These are phyloP conservation scores for Cassiopea xamachana DNA, from an alignment of 30 jellyfish, hydroid and myxozoan genomes.

Conservation along the genomic window DNA sequence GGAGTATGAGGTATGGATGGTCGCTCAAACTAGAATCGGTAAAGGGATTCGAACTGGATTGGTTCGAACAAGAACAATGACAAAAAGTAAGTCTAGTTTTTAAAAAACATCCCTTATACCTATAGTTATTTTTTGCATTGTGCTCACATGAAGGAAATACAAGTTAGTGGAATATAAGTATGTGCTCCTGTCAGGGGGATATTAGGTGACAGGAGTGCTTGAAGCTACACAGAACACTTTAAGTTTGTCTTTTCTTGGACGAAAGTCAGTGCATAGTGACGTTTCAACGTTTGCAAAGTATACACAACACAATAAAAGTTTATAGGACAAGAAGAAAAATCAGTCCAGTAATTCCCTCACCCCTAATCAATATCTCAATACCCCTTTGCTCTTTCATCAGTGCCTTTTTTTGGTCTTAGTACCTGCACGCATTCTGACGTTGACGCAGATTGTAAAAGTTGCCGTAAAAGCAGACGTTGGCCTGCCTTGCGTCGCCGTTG, in stretches of 20 bases:
- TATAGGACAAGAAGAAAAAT: too few relatives aligned
- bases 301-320: too few relatives aligned
- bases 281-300: too few relatives aligned
- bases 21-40: constrained; percentile 85
- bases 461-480: constrained; percentile 78
- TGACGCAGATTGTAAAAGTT: constrained; percentile 56
- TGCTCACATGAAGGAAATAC: background rate
- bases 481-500: constrained; percentile 95
- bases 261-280: too few relatives aligned
- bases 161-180: too few relatives aligned
- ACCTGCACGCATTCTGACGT: constrained; percentile 93
- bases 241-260: too few relatives aligned
- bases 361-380: too few relatives aligned
- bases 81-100: constrained; percentile 40
- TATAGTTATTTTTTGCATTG: background rate
- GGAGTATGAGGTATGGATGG: constrained; percentile 86
- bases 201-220: too few relatives aligned
- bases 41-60: constrained; percentile 71
- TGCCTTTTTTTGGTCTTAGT: constrained; percentile 25
- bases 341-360: too few relatives aligned
- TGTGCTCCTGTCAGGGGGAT: too few relatives aligned
- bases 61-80: constrained; percentile 73
- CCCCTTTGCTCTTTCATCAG: too few relatives aligned
- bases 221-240: too few relatives aligned
- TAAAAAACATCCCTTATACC: background rate